These are phyloP conservation scores for Megaceryle alcyon DNA, from an alignment of 2,797 vertebrate genomes.

Conservation along the genomic window DNA sequence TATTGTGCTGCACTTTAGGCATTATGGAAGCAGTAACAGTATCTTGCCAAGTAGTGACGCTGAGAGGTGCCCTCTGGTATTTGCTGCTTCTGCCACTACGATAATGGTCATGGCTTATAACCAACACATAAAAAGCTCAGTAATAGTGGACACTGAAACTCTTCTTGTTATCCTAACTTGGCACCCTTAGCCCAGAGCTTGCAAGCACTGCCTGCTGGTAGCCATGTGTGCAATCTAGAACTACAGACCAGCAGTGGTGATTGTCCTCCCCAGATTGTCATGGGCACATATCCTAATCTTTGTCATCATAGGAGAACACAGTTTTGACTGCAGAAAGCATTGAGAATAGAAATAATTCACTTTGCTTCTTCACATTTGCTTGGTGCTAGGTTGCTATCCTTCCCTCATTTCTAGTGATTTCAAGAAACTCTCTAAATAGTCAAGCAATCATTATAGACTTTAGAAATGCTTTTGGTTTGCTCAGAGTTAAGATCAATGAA, in stretches of 20 bases:
- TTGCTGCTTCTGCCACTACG: not conserved
- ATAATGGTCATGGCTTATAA: not conserved
- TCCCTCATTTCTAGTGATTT: not conserved
- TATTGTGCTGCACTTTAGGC: not conserved
- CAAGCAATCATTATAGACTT: not conserved
- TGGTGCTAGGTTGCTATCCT: not conserved
- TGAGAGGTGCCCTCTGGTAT: not conserved
- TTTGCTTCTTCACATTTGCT: not conserved
- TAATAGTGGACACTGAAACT: not conserved
- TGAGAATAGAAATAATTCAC: not conserved
- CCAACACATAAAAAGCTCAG: not conserved
- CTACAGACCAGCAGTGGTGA: not conserved
- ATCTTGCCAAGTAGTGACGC: not conserved
- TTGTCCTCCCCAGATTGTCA: not conserved
- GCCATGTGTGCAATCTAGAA: not conserved
- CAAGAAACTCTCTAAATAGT: not conserved
- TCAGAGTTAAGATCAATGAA: not conserved
- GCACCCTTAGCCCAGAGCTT: not conserved
- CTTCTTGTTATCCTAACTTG: not conserved
- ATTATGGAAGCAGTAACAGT: not conserved
- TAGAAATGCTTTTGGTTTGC: not conserved
- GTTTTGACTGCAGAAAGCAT: not conserved
- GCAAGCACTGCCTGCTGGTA: not conserved
- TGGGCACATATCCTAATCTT: not conserved
- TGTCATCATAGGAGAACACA: not conserved